phyloP scores from a whole-genome alignment of 2,113 vertebrate genomes.

The Hippopotamus amphibius region DNA sequence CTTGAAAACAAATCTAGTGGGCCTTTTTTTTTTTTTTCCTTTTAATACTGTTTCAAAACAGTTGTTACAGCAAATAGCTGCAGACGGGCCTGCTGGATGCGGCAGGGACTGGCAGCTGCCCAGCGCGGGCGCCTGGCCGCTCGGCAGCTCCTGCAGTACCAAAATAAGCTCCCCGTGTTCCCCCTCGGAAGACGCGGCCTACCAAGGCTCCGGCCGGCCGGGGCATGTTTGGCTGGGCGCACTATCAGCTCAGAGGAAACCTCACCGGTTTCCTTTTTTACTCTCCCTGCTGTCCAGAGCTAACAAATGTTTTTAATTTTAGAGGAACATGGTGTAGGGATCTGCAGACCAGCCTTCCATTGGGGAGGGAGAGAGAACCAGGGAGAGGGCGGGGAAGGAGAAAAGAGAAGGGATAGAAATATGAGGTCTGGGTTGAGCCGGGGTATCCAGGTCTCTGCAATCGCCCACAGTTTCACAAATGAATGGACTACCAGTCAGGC shows the following conservation, averaged over 20 bases:
- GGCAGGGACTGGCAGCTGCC: slow-evolving; percentile 72
- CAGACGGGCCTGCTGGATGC: slow-evolving; percentile 66
- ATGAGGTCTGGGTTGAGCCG: slow-evolving; percentile 41
- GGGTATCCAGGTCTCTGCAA: not conserved
- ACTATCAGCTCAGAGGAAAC: slow-evolving; percentile 18
- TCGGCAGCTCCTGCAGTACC: slow-evolving; percentile 32
- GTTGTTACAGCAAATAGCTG: slow-evolving; percentile 77
- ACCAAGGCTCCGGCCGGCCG: not conserved
- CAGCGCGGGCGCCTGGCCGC: slow-evolving; percentile 43
- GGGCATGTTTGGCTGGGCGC: slow-evolving; percentile 39
- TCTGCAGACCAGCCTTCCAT: not conserved
- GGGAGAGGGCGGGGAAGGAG: not conserved
- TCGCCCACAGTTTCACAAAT: not conserved
- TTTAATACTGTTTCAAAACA: slow-evolving; percentile 72
- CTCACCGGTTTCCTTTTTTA: slow-evolving; percentile 14
- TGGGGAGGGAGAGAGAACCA: not conserved
- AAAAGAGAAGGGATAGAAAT: not conserved
- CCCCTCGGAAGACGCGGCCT: not conserved
- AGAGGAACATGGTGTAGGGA: slow-evolving; percentile 49
- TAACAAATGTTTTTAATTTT: slow-evolving; percentile 81
- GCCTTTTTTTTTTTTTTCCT: not conserved
- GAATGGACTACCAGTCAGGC: not conserved
- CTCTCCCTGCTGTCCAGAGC: slow-evolving; percentile 65
- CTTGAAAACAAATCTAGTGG: slow-evolving; percentile 47
- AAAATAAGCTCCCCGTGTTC: slow-evolving; percentile 68